Evolutionary conservation across 2,888 invertebrate species (phyloP), one percentile per base, ranked within the genome.

Genomic region (Brenthis daphne): DNA sequence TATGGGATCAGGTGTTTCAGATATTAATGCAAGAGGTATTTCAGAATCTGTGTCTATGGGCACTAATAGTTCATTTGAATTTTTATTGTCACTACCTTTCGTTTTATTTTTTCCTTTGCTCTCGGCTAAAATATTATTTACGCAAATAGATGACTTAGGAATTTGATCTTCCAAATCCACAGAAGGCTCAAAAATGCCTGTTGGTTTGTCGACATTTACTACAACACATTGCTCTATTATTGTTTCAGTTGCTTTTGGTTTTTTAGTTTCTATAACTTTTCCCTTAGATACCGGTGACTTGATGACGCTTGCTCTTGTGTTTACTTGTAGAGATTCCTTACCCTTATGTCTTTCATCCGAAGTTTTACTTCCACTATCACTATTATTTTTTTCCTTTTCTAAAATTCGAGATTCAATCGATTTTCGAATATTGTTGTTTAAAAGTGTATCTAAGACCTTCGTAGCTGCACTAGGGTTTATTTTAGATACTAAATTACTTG

Each of bases 121-220:
- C 11, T 94, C 94, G 12, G 75, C 74, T 72, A 84, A 74, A 63
- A 82, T 74, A 75, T 83, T 88, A 68, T 76, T 87, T 4, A 94
- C 88, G 69, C 92, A 93, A 60, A 94, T 92, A 57, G 94, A 94
- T 4, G 93, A 89, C 68, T 93, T 91, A 0, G 94, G 95, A 78
- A 95, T 95, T 86, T 95, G 94, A 74, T 95, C 94, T 87, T 95
- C 95, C 70, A 95, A 86, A 83, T 95, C 95, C 47, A 95, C 87
- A 2, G 95, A 95, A 0, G 96, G 94, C 80, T 95, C 95, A 82
- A 96, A 96, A 77, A 96, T 94, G 8, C 96, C 96, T 0, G 95
- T 95, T 0, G 95, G 95, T 74, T 89, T 89, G 75, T 93, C 93
- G 5, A 90, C 85, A 79, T 91, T 90, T 0, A 92, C 88, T 47